phyloP scores from a whole-genome alignment of 2,113 vertebrate species.

The Acanthisitta chloris region DNA sequence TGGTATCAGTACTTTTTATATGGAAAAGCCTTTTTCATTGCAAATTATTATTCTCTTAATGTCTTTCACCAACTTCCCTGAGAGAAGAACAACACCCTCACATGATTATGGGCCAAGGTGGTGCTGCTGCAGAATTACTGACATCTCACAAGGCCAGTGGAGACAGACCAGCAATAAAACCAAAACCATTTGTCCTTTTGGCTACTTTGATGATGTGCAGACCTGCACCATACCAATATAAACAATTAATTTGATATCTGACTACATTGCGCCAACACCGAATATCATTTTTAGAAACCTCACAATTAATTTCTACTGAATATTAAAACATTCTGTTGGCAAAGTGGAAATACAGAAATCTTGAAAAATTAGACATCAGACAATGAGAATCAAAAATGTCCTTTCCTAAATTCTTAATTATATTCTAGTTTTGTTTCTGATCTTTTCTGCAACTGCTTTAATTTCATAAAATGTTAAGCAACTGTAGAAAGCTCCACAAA shows the following conservation, averaged over 20 bases:
- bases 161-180: not conserved
- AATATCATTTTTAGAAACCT: not conserved
- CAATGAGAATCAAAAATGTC: not conserved
- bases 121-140: rapidly evolving
- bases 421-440: not conserved
- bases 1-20: not conserved
- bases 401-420: not conserved
- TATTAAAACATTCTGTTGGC: not conserved
- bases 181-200: not conserved
- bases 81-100: not conserved
- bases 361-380: not conserved
- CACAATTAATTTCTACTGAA: not conserved
- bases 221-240: not conserved
- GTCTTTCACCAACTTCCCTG: not conserved
- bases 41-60: not conserved
- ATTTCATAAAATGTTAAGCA: not conserved
- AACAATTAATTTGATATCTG: not conserved
- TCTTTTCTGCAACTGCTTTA: not conserved
- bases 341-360: not conserved
- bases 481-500: not conserved
- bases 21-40: not conserved
- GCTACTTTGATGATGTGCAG: not conserved
- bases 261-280: not conserved
- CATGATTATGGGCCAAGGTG: rapidly evolving
- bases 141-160: not conserved